A percentile compares a stretch with the other conserved stretches of the same genome.
These are phyloP conservation scores for Ptilorrhoa leucosticta DNA, from an alignment of 2,113 vertebrate genomes.

Conservation along the genomic window DNA sequence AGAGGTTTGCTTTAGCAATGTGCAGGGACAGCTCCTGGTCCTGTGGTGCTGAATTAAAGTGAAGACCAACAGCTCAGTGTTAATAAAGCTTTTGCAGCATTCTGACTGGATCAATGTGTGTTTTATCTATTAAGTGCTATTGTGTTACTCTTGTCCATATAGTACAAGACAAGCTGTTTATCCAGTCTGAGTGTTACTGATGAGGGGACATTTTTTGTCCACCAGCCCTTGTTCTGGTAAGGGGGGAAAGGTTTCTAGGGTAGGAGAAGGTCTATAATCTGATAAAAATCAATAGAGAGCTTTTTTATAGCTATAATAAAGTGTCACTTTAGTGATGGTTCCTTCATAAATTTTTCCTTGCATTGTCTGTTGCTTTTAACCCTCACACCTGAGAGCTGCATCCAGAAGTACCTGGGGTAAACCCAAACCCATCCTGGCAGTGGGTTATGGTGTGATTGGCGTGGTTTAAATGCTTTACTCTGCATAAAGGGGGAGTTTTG, in stretches of 20 bases:
- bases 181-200: background rate
- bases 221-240: background rate
- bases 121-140: background rate
- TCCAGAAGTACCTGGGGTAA: too few relatives aligned
- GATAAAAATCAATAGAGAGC: background rate
- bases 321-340: background rate
- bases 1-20: background rate
- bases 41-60: background rate
- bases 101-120: background rate
- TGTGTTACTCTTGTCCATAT: background rate
- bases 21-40: background rate
- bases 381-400: background rate
- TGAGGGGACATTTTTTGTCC: background rate
- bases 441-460: background rate
- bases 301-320: background rate
- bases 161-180: background rate
- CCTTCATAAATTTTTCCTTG: too few relatives aligned
- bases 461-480: background rate
- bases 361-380: rapidly evolving
- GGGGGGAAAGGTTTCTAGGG: background rate
- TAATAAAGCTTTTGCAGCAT: background rate
- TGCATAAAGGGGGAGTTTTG: background rate
- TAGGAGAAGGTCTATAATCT: background rate
- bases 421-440: rapidly evolving
- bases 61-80: background rate